phyloP scores from a whole-genome alignment of 2,797 vertebrate genomes.

The Muscicapa striata region DNA sequence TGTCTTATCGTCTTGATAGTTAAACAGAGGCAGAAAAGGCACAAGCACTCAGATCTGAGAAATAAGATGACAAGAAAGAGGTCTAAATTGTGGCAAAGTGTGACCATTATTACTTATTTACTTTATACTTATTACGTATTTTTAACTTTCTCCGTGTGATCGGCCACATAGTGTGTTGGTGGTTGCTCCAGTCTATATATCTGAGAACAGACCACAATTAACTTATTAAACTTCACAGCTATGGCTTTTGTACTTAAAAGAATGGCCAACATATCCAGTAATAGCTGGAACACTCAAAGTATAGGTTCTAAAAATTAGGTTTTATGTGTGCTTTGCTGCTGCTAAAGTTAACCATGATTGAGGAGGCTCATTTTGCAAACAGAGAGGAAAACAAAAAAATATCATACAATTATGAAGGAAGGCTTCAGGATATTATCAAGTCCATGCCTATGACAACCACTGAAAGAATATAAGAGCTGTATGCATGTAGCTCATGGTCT shows the following conservation, averaged over 20 bases:
- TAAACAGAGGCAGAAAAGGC: not conserved
- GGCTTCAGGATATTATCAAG: not conserved
- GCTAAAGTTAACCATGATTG: not conserved
- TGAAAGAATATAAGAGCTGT: not conserved
- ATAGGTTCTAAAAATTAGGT: not conserved
- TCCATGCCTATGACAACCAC: not conserved
- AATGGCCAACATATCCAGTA: not conserved
- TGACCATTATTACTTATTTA: not conserved
- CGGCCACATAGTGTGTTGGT: not conserved
- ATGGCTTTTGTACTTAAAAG: not conserved
- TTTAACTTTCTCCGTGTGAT: not conserved
- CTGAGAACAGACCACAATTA: not conserved
- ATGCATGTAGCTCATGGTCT: not conserved
- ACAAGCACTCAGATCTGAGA: not conserved
- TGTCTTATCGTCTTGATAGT: not conserved
- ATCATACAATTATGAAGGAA: not conserved
- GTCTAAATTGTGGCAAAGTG: not conserved
- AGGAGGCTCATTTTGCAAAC: not conserved
- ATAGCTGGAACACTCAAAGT: not conserved
- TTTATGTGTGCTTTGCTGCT: not conserved
- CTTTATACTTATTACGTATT: too few relatives aligned
- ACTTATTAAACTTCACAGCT: not conserved
- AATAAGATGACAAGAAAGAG: not conserved
- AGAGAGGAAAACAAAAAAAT: not conserved
- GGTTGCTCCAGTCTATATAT: not conserved